Evolutionary conservation across 2,797 vertebrate genomes (phyloP).

Genomic region (Manis pentadactyla): DNA sequence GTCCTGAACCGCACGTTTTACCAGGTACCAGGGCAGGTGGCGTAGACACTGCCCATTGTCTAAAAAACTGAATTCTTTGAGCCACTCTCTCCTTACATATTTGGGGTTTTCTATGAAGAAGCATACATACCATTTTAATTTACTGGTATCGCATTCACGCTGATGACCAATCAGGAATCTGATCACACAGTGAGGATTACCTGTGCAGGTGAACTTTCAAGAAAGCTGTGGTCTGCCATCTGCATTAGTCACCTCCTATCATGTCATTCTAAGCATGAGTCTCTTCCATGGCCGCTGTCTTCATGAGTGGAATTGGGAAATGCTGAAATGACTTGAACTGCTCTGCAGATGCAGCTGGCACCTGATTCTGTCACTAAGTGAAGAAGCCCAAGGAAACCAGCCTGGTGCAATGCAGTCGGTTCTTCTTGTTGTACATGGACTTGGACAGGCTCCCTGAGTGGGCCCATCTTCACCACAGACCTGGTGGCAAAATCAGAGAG

Average conservation of each 20-base stretch:
- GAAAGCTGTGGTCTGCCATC: not conserved
- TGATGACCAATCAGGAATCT: not conserved
- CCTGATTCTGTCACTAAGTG: not conserved
- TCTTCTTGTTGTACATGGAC: not conserved
- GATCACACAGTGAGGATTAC: not conserved
- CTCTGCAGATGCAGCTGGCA: not conserved
- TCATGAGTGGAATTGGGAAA: not conserved
- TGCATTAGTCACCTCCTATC: not conserved
- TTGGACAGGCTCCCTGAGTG: not conserved
- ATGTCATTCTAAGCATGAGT: not conserved
- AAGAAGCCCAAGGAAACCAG: not conserved
- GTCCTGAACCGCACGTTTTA: not conserved
- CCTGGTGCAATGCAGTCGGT: fast-evolving
- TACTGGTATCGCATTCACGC: not conserved
- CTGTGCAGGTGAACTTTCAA: not conserved
- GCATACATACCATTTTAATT: not conserved
- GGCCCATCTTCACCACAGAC: not conserved
- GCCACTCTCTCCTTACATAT: not conserved
- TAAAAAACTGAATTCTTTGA: not conserved
- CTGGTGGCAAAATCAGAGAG: not conserved
- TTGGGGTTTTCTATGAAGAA: not conserved
- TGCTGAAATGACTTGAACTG: not conserved
- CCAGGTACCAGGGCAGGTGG: fast-evolving
- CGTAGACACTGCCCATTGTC: not conserved
- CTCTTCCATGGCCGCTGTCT: not conserved